phyloP scores from a whole-genome alignment of 2,888 invertebrate species.

The Labia minor region DNA sequence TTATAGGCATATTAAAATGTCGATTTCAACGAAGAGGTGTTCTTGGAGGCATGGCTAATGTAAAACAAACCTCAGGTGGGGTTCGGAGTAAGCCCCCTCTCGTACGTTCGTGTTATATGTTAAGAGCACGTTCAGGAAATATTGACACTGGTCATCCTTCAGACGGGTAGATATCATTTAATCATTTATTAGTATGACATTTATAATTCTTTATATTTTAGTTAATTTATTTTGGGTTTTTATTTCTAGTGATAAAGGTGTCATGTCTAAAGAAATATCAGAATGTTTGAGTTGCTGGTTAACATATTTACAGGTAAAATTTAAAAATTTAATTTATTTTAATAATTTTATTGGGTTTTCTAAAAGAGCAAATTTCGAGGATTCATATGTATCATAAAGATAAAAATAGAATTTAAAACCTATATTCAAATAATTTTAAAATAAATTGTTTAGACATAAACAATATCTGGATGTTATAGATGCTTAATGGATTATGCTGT shows the following conservation, averaged over 20 bases:
- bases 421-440: too few relatives aligned
- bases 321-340: neutral
- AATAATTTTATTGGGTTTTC: too few relatives aligned
- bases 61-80: constrained; percentile 29
- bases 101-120: constrained; percentile 27
- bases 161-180: constrained; percentile 22
- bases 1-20: neutral
- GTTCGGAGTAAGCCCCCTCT: constrained; percentile 31
- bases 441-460: too few relatives aligned
- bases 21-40: constrained; percentile 22
- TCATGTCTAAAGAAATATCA: constrained; percentile 30
- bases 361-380: too few relatives aligned
- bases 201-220: too few relatives aligned
- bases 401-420: too few relatives aligned
- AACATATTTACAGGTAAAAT: constrained; percentile 30
- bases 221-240: neutral
- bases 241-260: constrained; percentile 9
- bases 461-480: constrained; percentile 38
- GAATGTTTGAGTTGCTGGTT: constrained; percentile 31
- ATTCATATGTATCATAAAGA: too few relatives aligned
- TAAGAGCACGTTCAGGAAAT: constrained; percentile 24
- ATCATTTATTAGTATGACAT: too few relatives aligned
- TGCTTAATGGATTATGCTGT: constrained; percentile 51
- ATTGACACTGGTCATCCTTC: constrained; percentile 23
- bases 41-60: constrained; percentile 25